Percentiles rank a stretch among this genome's conserved stretches.
Conservation (phyloP, 2,888 invertebrate species). For the Galerucella nymphaeae region DNA sequence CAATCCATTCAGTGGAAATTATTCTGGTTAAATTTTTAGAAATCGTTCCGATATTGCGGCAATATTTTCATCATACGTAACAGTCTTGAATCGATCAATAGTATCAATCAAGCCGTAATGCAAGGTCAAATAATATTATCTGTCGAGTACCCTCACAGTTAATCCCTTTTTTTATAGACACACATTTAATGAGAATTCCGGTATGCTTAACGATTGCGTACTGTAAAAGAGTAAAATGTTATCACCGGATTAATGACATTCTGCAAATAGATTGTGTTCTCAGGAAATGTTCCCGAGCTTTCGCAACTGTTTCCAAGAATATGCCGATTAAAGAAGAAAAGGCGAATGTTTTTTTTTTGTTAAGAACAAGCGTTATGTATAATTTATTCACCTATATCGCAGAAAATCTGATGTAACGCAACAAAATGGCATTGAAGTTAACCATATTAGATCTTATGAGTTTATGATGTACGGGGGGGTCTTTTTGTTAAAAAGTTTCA, state of each 20-base stretch:
- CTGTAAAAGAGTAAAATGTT: constrained; percentile 31
- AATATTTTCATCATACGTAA: neutral
- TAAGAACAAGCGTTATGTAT: constrained; percentile 33
- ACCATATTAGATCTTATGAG: constrained; percentile 2
- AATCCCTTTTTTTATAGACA: constrained; percentile 23
- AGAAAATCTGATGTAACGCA: constrained; percentile 31
- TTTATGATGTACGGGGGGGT: neutral
- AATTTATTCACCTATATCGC: constrained; percentile 42
- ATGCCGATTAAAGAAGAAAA: constrained; percentile 36
- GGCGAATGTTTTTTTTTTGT: constrained; percentile 35
- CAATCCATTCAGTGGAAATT: too few species aligned
- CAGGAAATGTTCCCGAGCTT: constrained; percentile 31
- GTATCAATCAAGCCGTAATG: neutral
- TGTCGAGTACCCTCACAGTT: constrained; percentile 9
- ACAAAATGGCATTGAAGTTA: constrained; percentile 34
- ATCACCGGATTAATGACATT: constrained; percentile 34
- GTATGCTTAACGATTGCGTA: constrained; percentile 33
- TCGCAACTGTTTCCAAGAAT: constrained; percentile 36
- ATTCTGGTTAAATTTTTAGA: too few species aligned
- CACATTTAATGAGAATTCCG: constrained; percentile 34
- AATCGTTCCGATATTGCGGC: too few species aligned
- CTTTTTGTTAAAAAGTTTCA: neutral
- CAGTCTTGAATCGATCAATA: neutral
- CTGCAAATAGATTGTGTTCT: constrained; percentile 33
- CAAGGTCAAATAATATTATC: constrained; percentile 14